Base-by-base conservation (phyloP, 2,797 vertebrate species). In the Scolopax bukidnonensis region DNA sequence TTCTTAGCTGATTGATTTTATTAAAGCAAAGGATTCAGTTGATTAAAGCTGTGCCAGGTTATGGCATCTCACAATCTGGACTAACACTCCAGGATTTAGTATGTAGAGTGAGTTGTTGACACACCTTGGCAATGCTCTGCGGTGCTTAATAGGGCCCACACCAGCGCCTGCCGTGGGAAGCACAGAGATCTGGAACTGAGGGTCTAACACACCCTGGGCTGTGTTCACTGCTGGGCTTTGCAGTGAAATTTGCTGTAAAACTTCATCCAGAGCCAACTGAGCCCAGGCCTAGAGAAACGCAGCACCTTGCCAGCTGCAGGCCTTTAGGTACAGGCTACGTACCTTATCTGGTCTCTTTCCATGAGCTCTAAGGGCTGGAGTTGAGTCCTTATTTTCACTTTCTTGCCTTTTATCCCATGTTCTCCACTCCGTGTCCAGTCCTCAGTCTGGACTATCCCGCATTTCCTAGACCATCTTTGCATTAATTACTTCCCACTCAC, bases 41-140 rank as follows among this genome's bases (percentile, higher is more conserved):
- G 23, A 11, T 85, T 57, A 60, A 51, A 84, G 60, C 63, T 60
- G 56, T 79, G 47, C 63, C 63, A 43, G 25, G 51, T 82, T 16
- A 38, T 45, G 20, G 45, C 67, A 40, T 17, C 47, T 71, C 36
- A 8, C 9, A 14, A 30, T 36, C 59, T 67, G 80, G 33, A 17
- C 43, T 76, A 61, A 59, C 16, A 6, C 6, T 23, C 20, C 2
- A 28, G 56, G 78, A 68, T 88, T 92, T 89, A 19, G 23, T 41
- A 11, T 18, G 74, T 33, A 6, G 51, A 69, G 21, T 8, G 73
- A 73, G 64, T 67, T 82, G 65, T 11, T 75, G 74, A 45, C 77
- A 50, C 23, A 15, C 23, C 33, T n/a, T 53, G 92, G 82, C n/a
- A 61, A 21, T 24, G 0, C 0, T 12, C 53, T 0, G 1, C 12